These are phyloP conservation scores for Cherax quadricarinatus DNA, from an alignment of 1,140 invertebrate genomes.

Conservation along the genomic window DNA sequence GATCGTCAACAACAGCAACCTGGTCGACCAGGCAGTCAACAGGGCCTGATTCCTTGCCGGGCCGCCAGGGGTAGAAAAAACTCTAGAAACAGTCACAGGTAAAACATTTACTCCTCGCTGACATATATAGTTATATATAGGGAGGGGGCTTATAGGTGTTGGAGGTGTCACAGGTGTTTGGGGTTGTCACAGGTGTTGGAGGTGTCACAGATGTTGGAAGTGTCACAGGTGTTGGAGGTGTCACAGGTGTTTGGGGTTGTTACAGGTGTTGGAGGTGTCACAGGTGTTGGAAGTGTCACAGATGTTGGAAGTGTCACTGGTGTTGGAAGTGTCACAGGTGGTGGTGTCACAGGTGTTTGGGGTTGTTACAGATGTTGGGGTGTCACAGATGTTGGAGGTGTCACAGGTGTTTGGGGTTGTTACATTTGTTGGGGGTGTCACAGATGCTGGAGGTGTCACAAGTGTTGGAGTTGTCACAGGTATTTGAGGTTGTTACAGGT, in stretches of 20 bases:
- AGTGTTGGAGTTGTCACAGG: constrained; percentile 25
- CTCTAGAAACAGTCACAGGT: neutral
- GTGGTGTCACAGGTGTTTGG: neutral
- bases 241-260: constrained; percentile 21
- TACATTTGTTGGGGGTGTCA: too few relatives aligned
- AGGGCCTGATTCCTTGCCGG: too few relatives aligned
- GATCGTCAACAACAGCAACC: too few relatives aligned
- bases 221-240: constrained; percentile 14
- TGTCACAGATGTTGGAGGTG: neutral
- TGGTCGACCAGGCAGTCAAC: too few relatives aligned
- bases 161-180: neutral
- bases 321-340: too few relatives aligned
- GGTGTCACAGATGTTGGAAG: neutral
- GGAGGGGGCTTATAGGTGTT: neutral
- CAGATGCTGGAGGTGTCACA: neutral
- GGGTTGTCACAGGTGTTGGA: too few relatives aligned
- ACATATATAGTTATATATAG: constrained; percentile 17
- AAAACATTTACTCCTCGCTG: neutral
- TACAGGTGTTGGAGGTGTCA: neutral
- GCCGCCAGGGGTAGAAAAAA: too few relatives aligned
- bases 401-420: neutral
- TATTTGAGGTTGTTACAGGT: constrained; percentile 13
- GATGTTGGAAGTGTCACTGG: neutral
- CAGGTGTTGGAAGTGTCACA: too few relatives aligned
- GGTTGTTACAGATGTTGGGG: too few relatives aligned